Evolutionary conservation across 35 echinoderm and acorn worm genomes (phyloP).

Genomic region (Ophiothrix spiculata): DNA sequence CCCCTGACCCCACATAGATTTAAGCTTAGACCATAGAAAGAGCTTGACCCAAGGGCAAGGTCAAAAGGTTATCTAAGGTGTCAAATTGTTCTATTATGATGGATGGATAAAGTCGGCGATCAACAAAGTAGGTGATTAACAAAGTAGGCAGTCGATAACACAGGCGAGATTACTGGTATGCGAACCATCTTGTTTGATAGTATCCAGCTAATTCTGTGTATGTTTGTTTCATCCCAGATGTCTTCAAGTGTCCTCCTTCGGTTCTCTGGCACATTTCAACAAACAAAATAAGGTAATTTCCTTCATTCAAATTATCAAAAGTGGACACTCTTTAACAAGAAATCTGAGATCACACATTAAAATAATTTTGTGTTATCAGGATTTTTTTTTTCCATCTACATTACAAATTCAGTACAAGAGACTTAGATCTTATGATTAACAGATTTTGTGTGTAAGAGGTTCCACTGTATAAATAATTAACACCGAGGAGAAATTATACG

Average conservation of each 20-base stretch:
- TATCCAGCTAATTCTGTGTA: no score
- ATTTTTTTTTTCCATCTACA: neutral
- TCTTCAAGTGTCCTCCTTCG: constrained; percentile 78
- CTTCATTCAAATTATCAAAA: neutral
- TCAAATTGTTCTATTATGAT: no score
- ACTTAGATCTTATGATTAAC: neutral
- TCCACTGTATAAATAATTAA: neutral
- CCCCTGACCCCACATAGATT: no score
- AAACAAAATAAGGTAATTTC: constrained; percentile 81
- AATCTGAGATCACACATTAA: neutral
- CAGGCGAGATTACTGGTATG: no score
- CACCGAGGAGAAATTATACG: no score
- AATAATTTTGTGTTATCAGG: neutral
- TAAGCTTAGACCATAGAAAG: no score
- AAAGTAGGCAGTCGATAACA: no score
- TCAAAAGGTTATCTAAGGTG: no score
- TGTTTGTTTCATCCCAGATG: no score
- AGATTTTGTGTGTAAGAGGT: neutral
- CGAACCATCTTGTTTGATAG: no score
- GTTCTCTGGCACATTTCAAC: constrained; percentile 77
- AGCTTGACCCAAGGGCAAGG: no score
- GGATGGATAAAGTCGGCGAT: neutral
- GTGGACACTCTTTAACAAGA: neutral
- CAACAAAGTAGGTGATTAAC: no score
- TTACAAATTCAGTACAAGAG: neutral